Evolutionary conservation across 2,888 invertebrate genomes (phyloP), one percentile per base, ranked within the genome.

Genomic region (Dorcus parallelipipedus): DNA sequence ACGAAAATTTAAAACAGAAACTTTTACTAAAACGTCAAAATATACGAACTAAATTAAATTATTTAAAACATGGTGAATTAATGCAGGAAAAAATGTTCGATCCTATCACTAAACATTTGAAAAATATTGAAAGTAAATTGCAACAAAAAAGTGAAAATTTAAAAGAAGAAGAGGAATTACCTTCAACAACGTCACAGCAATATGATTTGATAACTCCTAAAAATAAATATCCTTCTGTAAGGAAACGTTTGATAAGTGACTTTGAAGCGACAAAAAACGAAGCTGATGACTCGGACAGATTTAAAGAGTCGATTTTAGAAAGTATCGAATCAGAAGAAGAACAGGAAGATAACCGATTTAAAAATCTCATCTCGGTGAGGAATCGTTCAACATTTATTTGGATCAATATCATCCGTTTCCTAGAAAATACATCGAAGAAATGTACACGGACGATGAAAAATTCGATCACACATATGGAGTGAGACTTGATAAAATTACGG

Each of bases 381-480:
- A n/a, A n/a, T n/a, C n/a, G n/a, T n/a, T n/a, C n/a, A n/a, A n/a
- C n/a, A n/a, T n/a, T n/a, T n/a, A n/a, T n/a, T n/a, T n/a, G n/a
- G n/a, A n/a, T n/a, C n/a, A n/a, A n/a, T n/a, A n/a, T n/a, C n/a
- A n/a, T n/a, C n/a, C n/a, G n/a, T n/a, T n/a, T n/a, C n/a, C n/a
- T n/a, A n/a, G n/a, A n/a, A n/a, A n/a, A n/a, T n/a, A n/a, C n/a
- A n/a, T n/a, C n/a, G n/a, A n/a, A n/a, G n/a, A n/a, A n/a, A n/a
- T n/a, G n/a, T n/a, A n/a, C n/a, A n/a, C n/a, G n/a, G n/a, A n/a
- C n/a, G n/a, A n/a, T n/a, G n/a, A n/a, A n/a, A 39, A 49, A 48
- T 60, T 57, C 53, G 64, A 65, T 65, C 49, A 60, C 9, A 58
- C 41, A 54, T 64, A 60, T 59, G 58, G 59, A 39, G 33, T 60